Evolutionary conservation across 2,888 invertebrate genomes (phyloP).

Genomic region (Pandemis heparana): DNA sequence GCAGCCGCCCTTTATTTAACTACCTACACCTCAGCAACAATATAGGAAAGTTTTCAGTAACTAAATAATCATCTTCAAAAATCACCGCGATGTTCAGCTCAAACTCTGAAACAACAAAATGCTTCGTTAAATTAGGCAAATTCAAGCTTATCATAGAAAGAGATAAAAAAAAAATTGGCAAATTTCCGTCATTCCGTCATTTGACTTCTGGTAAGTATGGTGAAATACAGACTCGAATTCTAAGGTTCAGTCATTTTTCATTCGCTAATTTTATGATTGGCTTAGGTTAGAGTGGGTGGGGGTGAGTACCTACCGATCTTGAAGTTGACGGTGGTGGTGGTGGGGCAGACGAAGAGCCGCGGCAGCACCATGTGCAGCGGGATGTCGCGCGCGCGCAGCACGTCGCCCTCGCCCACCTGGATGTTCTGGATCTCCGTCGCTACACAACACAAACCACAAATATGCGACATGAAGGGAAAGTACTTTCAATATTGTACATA

Average conservation of each 20-base stretch:
- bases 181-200: neutral
- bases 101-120: conserved; percentile 90
- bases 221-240: no score
- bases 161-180: neutral
- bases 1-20: conserved; percentile 3
- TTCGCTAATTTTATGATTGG: no score
- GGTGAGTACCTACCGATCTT: conserved; percentile 94
- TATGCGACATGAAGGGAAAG: no score
- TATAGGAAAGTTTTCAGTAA: conserved; percentile 98
- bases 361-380: conserved; percentile 99
- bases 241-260: no score
- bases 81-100: conserved; percentile 97
- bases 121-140: neutral
- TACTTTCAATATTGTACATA: no score
- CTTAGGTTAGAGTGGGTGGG: neutral
- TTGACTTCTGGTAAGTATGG: no score
- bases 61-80: conserved; percentile 96
- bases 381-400: conserved; percentile 91
- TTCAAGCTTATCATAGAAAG: no score
- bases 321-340: conserved; percentile 95
- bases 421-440: conserved; percentile 99
- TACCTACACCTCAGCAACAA: conserved; percentile 71
- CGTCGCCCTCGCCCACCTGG: conserved; percentile 97
- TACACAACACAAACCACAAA: conserved; percentile 55
- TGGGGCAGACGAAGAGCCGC: conserved; percentile 97